Evolutionary conservation across 2,797 vertebrate species (phyloP).

Genomic region (Silurus aristotelis): DNA sequence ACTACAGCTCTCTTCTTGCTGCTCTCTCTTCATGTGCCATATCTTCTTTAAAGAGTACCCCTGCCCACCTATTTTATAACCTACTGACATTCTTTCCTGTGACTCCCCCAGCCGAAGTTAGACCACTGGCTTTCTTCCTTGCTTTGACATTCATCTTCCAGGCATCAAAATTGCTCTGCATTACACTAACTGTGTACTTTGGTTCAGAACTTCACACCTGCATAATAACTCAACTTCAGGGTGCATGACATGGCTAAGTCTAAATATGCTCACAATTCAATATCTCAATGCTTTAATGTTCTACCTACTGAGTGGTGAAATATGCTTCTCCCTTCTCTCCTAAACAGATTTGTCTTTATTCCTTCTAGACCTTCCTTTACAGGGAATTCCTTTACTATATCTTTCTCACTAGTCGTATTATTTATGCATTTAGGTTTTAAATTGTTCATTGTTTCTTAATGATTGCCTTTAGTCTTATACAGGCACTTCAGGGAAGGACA

Average conservation of each 20-base stretch:
- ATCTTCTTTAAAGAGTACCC: background rate
- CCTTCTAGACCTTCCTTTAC: background rate
- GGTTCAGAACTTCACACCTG: background rate
- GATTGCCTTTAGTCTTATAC: background rate
- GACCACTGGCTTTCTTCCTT: background rate
- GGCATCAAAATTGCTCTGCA: background rate
- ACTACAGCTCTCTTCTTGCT: background rate
- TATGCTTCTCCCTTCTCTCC: background rate
- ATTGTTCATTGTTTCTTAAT: background rate
- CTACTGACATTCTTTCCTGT: background rate
- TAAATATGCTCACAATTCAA: background rate
- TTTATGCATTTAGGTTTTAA: slow-evolving; percentile 8
- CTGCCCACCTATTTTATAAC: background rate
- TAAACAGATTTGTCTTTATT: background rate
- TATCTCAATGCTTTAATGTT: background rate
- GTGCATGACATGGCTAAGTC: background rate
- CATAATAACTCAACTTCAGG: background rate
- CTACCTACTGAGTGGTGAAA: background rate
- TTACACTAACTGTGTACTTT: background rate
- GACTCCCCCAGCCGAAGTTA: background rate
- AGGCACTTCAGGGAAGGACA: background rate
- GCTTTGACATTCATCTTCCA: background rate
- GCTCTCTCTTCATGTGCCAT: background rate
- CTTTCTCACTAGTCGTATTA: background rate
- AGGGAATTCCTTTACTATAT: background rate